These are phyloP conservation scores for Acanthoscelides obtectus DNA, from an alignment of 2,888 invertebrate genomes.

Conservation along the genomic window DNA sequence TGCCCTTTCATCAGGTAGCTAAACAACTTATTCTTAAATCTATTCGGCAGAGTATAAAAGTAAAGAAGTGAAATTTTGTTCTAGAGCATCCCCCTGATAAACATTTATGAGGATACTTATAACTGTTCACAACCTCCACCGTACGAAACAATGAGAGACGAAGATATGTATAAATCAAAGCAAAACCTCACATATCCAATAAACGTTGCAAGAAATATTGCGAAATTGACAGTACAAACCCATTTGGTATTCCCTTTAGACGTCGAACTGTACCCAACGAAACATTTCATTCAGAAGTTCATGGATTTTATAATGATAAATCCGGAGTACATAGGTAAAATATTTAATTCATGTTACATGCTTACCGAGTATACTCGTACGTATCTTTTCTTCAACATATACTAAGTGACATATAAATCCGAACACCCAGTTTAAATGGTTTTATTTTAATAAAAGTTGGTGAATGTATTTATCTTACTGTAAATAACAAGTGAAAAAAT, in stretches of 20 bases:
- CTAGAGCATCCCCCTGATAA: conserved; percentile 13
- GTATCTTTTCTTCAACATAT: too few species aligned
- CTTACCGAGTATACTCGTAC: too few species aligned
- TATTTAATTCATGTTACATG: too few species aligned
- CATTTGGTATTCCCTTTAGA: conserved; percentile 38
- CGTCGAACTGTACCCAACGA: conserved; percentile 37
- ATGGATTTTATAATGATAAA: conserved; percentile 26
- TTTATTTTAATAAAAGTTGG: too few species aligned
- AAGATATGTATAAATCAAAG: conserved; percentile 43
- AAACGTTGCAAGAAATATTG: conserved; percentile 37
- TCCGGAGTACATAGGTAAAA: conserved; percentile 8
- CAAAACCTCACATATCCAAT: conserved; percentile 36
- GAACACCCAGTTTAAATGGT: too few species aligned
- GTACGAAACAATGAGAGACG: conserved; percentile 59
- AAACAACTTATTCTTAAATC: background rate
- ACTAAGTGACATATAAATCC: too few species aligned
- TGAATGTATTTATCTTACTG: too few species aligned
- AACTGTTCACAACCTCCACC: conserved; percentile 69
- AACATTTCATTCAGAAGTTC: conserved; percentile 31
- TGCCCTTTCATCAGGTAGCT: conserved; percentile 52
- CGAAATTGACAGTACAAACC: conserved; percentile 33
- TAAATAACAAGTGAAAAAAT: too few species aligned
- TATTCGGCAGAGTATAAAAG: too few species aligned
- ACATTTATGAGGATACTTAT: conserved; percentile 45
- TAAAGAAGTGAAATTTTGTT: too few species aligned